Evolutionary conservation across 2,888 invertebrate species (phyloP).

Genomic region (Callimorpha dominula): DNA sequence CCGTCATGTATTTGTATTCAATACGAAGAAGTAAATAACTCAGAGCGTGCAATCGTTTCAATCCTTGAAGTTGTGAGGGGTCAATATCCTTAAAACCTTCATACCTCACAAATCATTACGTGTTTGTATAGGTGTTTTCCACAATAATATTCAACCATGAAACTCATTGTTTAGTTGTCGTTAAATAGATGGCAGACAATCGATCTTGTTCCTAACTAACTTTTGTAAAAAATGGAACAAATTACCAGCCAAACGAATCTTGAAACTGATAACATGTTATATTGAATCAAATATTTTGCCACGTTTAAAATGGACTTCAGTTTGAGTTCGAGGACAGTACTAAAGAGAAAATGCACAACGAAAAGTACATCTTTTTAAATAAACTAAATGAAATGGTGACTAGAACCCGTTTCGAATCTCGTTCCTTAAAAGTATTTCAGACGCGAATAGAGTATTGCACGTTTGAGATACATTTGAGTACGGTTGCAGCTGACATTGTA

Average conservation of each 20-base stretch:
- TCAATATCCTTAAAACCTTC: slow-evolving; percentile 58
- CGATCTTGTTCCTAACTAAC: slow-evolving; percentile 39
- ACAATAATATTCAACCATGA: slow-evolving; percentile 48
- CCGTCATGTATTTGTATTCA: slow-evolving; percentile 50
- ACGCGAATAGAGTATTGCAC: slow-evolving; percentile 27
- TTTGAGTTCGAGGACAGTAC: background rate
- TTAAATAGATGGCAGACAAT: slow-evolving; percentile 38
- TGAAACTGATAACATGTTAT: slow-evolving; percentile 32
- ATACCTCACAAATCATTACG: slow-evolving; percentile 55
- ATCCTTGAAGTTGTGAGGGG: slow-evolving; percentile 58
- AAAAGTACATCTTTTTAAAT: slow-evolving; percentile 28
- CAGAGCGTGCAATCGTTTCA: slow-evolving; percentile 40
- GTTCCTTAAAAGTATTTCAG: slow-evolving; percentile 33
- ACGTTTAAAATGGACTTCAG: background rate
- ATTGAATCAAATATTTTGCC: background rate
- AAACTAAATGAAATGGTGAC: slow-evolving; percentile 33
- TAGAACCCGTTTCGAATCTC: slow-evolving; percentile 23
- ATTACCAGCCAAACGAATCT: slow-evolving; percentile 23
- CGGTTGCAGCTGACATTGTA: slow-evolving; percentile 28
- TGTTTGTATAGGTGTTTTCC: slow-evolving; percentile 61
- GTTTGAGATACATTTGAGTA: slow-evolving; percentile 32
- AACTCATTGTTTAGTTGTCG: slow-evolving; percentile 46
- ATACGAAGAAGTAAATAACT: slow-evolving; percentile 52
- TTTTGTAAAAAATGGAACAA: slow-evolving; percentile 28
- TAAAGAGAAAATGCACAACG: slow-evolving; percentile 1